Conservation (phyloP, 1,140 invertebrate species). For the Euura saliciscinereae region DNA sequence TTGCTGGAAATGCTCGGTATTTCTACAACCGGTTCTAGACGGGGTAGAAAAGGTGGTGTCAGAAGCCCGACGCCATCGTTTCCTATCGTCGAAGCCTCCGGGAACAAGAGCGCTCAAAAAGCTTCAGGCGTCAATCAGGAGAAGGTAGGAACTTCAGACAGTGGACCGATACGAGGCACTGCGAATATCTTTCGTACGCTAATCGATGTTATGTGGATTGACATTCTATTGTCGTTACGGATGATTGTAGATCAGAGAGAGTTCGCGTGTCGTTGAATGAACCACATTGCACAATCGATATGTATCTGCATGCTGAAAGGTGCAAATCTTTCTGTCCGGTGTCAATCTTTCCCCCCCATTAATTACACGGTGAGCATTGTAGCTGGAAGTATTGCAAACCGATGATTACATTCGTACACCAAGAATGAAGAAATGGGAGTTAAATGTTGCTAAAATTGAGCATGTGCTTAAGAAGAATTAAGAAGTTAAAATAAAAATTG, state of each 20-base stretch:
- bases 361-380: too few species aligned
- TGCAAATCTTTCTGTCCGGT: neutral
- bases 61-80: neutral
- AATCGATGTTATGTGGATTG: neutral
- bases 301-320: conserved; percentile 20
- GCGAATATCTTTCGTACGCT: too few species aligned
- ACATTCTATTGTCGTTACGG: neutral
- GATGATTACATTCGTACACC: too few species aligned
- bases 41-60: neutral
- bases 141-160: neutral
- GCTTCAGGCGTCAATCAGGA: neutral
- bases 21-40: conserved; percentile 14
- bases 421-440: too few species aligned
- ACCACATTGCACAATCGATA: conserved; percentile 33
- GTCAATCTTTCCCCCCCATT: neutral
- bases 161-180: too few species aligned
- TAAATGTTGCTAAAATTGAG: too few species aligned
- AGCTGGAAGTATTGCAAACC: too few species aligned
- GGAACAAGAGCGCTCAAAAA: neutral
- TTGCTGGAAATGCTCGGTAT: conserved; percentile 30
- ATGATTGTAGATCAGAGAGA: neutral
- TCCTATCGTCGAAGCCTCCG: neutral
- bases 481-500: too few species aligned
- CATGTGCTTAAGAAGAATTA: too few species aligned
- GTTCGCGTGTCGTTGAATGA: conserved; percentile 15